phyloP scores from a whole-genome alignment of 1,140 invertebrate genomes.

The Uloborus diversus region DNA sequence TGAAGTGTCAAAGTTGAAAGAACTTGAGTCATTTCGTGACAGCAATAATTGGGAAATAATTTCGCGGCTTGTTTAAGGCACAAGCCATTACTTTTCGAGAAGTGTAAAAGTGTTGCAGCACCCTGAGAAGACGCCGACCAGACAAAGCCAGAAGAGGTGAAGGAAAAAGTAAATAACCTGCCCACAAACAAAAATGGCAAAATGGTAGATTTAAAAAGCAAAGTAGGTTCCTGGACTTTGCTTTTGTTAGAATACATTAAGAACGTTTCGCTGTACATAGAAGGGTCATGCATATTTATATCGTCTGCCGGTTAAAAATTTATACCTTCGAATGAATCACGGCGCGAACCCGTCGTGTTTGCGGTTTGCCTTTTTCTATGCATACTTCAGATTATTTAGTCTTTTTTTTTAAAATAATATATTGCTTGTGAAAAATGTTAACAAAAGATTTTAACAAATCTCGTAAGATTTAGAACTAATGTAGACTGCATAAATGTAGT shows the following conservation, averaged over 20 bases:
- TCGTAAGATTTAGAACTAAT: too few relatives aligned
- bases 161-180: neutral
- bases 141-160: neutral
- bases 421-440: too few relatives aligned
- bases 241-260: conserved; percentile 38
- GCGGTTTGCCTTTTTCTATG: too few relatives aligned
- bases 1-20: conserved; percentile 36
- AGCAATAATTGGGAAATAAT: conserved; percentile 29
- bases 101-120: conserved; percentile 10
- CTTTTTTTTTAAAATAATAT: too few relatives aligned
- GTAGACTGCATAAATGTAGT: too few relatives aligned
- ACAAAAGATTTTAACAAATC: too few relatives aligned
- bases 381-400: too few relatives aligned
- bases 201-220: neutral
- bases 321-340: too few relatives aligned
- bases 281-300: conserved; percentile 30
- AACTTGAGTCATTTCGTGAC: conserved; percentile 41
- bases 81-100: neutral
- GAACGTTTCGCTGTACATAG: neutral
- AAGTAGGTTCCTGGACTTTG: conserved; percentile 11
- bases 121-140: neutral
- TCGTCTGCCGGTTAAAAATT: too few relatives aligned
- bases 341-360: too few relatives aligned
- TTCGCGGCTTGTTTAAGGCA: conserved; percentile 30
- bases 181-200: neutral